phyloP scores from a whole-genome alignment of 2,113 vertebrate genomes.

The Ptilonorhynchus violaceus region DNA sequence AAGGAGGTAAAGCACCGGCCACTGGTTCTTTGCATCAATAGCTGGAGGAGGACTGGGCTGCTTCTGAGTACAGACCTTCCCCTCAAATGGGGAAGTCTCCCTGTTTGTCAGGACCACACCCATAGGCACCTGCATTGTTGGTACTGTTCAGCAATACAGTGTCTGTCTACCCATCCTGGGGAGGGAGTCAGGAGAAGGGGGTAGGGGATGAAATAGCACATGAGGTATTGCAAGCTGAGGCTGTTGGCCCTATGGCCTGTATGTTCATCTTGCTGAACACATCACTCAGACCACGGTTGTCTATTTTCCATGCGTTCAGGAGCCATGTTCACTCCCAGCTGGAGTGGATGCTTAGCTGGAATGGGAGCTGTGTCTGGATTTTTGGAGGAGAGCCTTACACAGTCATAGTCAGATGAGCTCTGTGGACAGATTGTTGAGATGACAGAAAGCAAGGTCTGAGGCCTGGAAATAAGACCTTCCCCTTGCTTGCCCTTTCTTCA shows the following conservation, averaged over 20 bases:
- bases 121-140: neutral
- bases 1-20: constrained; percentile 64
- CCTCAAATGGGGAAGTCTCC: rapidly evolving
- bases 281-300: neutral
- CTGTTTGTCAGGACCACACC: neutral
- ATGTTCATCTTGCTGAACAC: neutral
- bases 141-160: neutral
- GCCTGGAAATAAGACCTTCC: neutral
- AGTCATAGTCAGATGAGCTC: neutral
- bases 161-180: neutral
- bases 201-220: neutral
- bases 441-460: neutral
- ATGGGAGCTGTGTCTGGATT: neutral
- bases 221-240: neutral
- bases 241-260: neutral
- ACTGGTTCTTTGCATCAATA: neutral
- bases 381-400: neutral
- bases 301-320: rapidly evolving
- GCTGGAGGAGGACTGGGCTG: neutral
- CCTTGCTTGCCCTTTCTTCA: neutral
- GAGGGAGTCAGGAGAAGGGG: neutral
- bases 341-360: neutral
- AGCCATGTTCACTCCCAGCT: neutral
- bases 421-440: neutral
- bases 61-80: neutral